Percentiles rank a stretch among this genome's conserved stretches.
These are phyloP conservation scores for Hirundo rustica DNA, from an alignment of 2,797 vertebrate species.

Conservation along the genomic window DNA sequence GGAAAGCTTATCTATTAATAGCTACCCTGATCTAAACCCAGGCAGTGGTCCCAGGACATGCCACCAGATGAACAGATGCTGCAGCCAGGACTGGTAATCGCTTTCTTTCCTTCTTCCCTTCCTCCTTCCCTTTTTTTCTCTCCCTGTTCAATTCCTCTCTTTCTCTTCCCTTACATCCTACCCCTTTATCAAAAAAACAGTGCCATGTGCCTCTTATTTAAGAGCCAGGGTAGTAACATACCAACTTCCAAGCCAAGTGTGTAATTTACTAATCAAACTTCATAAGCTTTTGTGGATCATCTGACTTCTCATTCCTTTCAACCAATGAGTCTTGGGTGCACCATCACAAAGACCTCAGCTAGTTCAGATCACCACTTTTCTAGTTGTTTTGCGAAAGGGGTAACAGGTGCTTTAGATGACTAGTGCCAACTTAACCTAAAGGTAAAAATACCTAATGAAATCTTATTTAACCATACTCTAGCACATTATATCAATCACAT, in stretches of 20 bases:
- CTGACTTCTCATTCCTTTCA: neutral
- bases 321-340: neutral
- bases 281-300: neutral
- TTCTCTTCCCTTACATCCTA: neutral
- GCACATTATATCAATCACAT: neutral
- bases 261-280: neutral
- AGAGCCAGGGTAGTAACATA: neutral
- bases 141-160: neutral
- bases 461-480: neutral
- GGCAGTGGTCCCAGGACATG: neutral
- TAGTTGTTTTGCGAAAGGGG: neutral
- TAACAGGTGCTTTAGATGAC: neutral
- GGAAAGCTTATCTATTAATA: neutral
- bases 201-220: neutral
- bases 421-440: neutral
- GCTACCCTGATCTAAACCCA: neutral
- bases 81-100: neutral
- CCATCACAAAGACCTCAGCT: neutral
- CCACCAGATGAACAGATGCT: neutral
- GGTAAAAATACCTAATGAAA: neutral
- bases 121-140: neutral
- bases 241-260: neutral
- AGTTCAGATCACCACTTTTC: neutral
- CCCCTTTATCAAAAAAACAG: neutral
- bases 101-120: neutral